Conservation (phyloP, 2,888 invertebrate species). For the Andrena haemorrhoa region DNA sequence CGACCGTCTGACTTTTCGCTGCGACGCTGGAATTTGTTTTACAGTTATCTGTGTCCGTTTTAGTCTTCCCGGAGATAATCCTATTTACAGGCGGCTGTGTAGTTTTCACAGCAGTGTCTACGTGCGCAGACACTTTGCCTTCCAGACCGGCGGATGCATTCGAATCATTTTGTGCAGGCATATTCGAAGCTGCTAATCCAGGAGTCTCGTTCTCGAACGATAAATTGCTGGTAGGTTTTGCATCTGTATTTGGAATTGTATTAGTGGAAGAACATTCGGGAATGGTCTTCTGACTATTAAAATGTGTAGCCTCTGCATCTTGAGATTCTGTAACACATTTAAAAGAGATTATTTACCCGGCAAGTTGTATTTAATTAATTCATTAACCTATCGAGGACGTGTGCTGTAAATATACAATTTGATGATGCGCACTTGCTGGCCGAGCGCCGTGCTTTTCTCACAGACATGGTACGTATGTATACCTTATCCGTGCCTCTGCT, state of each 20-base stretch:
- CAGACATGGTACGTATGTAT: no score
- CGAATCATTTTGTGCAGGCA: constrained; percentile 59
- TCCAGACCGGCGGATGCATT: constrained; percentile 60
- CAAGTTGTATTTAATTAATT: no score
- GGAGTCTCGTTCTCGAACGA: constrained; percentile 76
- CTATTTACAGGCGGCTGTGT: constrained; percentile 72
- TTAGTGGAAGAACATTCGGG: constrained; percentile 69
- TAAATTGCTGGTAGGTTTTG: constrained; percentile 67
- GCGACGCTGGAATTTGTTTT: constrained; percentile 64
- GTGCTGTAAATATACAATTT: no score
- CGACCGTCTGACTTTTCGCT: constrained; percentile 71
- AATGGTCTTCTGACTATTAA: constrained; percentile 75
- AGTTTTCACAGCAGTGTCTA: constrained; percentile 64
- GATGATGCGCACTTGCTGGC: no score
- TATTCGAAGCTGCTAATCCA: constrained; percentile 54
- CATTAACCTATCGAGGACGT: no score
- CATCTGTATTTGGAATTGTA: constrained; percentile 69
- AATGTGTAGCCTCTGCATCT: constrained; percentile 78
- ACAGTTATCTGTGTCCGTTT: constrained; percentile 71
- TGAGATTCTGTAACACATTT: constrained; percentile 82
- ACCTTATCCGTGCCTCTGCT: no score
- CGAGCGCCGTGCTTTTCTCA: no score
- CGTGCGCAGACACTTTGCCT: constrained; percentile 56
- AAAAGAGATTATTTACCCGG: neutral
- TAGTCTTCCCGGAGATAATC: constrained; percentile 70